phyloP scores from a whole-genome alignment of 2,113 vertebrate genomes.

The Cephalopholis sonnerati region DNA sequence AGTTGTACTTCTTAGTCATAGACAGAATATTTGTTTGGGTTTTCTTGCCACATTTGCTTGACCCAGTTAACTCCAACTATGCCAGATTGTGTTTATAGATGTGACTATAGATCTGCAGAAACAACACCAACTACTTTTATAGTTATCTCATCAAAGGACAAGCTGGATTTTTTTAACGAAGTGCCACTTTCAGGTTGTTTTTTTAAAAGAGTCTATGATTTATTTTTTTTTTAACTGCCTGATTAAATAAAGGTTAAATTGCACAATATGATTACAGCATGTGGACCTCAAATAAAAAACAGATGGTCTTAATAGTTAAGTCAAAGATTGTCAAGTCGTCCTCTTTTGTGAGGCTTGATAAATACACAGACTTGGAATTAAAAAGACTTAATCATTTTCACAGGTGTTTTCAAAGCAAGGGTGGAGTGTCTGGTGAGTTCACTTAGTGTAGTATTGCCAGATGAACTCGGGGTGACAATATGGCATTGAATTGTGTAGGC shows the following conservation, averaged over 20 bases:
- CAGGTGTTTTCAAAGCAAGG: slow-evolving; percentile 61
- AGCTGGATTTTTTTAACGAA: slow-evolving; percentile 9
- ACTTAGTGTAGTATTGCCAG: slow-evolving; percentile 49
- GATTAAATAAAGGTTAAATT: slow-evolving; percentile 51
- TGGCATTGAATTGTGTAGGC: slow-evolving; percentile 35
- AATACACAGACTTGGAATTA: slow-evolving; percentile 51
- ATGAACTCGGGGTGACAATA: slow-evolving; percentile 52
- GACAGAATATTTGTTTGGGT: slow-evolving; percentile 67
- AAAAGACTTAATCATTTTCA: slow-evolving; percentile 60
- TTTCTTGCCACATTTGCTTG: slow-evolving; percentile 57
- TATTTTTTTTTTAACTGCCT: slow-evolving; percentile 27
- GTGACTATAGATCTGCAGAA: background rate
- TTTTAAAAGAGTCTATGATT: slow-evolving; percentile 4
- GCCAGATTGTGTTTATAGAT: slow-evolving; percentile 4
- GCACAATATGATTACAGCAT: slow-evolving; percentile 47
- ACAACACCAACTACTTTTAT: slow-evolving; percentile 25
- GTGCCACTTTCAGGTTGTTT: background rate
- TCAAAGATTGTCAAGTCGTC: slow-evolving; percentile 46
- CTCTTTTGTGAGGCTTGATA: slow-evolving; percentile 26
- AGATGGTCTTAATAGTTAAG: slow-evolving; percentile 52
- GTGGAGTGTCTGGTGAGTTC: slow-evolving; percentile 51
- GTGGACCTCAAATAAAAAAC: slow-evolving; percentile 39
- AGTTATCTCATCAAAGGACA: slow-evolving; percentile 15
- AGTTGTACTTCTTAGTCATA: slow-evolving; percentile 73
- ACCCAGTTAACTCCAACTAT: slow-evolving; percentile 49